phyloP scores from a whole-genome alignment of 2,888 invertebrate species.

The Cordilura impudica region DNA sequence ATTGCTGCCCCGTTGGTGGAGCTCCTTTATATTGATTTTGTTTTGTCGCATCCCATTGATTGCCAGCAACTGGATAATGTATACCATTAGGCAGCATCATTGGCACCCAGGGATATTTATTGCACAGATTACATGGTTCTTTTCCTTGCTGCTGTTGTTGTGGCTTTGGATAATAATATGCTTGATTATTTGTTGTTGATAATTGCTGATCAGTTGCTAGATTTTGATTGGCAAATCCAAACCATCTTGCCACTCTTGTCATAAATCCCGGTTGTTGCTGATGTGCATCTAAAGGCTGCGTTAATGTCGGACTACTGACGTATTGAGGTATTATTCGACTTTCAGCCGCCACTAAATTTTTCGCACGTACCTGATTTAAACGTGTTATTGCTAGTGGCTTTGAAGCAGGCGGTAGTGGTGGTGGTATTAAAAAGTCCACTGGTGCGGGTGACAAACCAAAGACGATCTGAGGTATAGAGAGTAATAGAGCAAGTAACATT shows the following conservation, averaged over 20 bases:
- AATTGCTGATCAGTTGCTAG: conserved; percentile 68
- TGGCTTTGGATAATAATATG: conserved; percentile 70
- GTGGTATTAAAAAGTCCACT: conserved; percentile 74
- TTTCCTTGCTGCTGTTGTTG: conserved; percentile 70
- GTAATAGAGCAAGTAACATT: not conserved
- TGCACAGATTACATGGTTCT: conserved; percentile 86
- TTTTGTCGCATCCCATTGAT: conserved; percentile 49
- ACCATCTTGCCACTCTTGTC: conserved; percentile 77
- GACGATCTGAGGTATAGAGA: conserved; percentile 18
- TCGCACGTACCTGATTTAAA: conserved; percentile 44
- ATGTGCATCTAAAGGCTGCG: conserved; percentile 4
- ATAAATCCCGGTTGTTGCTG: conserved; percentile 72
- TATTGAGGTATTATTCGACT: conserved; percentile 53
- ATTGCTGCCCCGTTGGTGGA: conserved; percentile 44
- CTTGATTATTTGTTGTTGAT: conserved; percentile 53
- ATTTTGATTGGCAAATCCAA: conserved; percentile 72
- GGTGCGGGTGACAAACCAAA: conserved; percentile 64
- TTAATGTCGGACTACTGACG: not conserved
- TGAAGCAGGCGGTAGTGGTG: conserved; percentile 65
- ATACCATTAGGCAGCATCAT: conserved; percentile 79
- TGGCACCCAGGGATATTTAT: conserved; percentile 90
- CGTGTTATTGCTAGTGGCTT: conserved; percentile 25
- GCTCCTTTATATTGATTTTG: conserved; percentile 52
- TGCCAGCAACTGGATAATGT: conserved; percentile 62
- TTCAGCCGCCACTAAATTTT: conserved; percentile 31